phyloP scores from a whole-genome alignment of 2,113 vertebrate genomes.

The Mesitornis unicolor region DNA sequence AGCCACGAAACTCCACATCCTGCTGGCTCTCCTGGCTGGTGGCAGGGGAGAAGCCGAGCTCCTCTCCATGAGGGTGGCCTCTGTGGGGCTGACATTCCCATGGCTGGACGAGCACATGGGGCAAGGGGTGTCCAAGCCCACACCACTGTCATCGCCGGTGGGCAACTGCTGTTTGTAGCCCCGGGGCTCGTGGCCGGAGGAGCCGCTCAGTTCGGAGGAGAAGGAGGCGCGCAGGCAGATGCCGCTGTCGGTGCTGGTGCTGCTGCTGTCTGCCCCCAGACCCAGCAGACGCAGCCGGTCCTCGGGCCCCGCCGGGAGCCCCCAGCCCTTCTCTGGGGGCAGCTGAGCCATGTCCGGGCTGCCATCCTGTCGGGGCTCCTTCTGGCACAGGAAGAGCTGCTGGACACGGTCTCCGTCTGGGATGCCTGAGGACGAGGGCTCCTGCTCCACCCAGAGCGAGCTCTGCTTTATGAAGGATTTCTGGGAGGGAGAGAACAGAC shows the following conservation, averaged over 20 bases:
- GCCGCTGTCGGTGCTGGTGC: constrained; percentile 57
- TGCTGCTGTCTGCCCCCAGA: neutral
- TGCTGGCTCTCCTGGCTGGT: fast-evolving
- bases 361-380: neutral
- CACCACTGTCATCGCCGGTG: neutral
- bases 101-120: neutral
- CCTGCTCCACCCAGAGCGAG: neutral
- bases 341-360: neutral
- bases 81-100: fast-evolving
- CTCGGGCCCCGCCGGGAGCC: neutral
- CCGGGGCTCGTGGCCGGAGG: fast-evolving
- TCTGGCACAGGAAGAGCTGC: constrained; percentile 48
- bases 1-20: constrained; percentile 25
- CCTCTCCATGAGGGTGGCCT: fast-evolving
- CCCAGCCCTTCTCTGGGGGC: neutral
- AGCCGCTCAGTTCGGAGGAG: neutral
- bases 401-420: neutral
- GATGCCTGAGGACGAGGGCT: neutral
- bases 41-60: fast-evolving
- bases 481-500: constrained; percentile 7
- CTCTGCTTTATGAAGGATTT: constrained; percentile 56
- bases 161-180: neutral
- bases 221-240: constrained; percentile 63
- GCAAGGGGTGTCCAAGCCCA: neutral
- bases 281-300: neutral